Evolutionary conservation across 2,797 vertebrate genomes (phyloP), one percentile per base, ranked within the genome.

Genomic region (Tiaroga cobitis): DNA sequence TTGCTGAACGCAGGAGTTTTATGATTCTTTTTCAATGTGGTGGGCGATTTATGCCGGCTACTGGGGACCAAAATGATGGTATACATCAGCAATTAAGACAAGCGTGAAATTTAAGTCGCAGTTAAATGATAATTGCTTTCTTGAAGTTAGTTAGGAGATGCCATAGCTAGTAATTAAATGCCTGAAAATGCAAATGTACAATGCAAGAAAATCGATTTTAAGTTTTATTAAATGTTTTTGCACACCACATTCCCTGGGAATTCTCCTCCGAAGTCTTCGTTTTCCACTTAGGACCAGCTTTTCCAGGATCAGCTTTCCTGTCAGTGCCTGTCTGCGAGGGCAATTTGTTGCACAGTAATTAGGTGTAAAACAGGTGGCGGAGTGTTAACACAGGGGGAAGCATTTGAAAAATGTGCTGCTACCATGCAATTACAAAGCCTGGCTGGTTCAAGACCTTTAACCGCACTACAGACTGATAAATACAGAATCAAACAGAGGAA

Each of bases 341-440:
- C 82, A 85, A 26, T 91, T 81, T 89, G 88, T 88, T 83, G 91
- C 90, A 90, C 91, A 90, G 92, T 92, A 92, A 94, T 92, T 93
- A 91, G 89, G 91, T 91, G 92, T 90, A 90, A 94, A 95, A 93
- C 95, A 95, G 94, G 95, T 95, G 95, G 93, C 72, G 85, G 80
- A 43, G 87, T 94, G 93, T 94, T 95, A 93, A 94, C 93, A 92
- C 89, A 90, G 84, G 85, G 87, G 81, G 70, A 95, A 94, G 92
- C 93, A 95, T 94, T 90, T 92, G 92, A 94, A 94, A 95, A 94
- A 95, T 95, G 94, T 93, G 92, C 93, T 91, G 91, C 93, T 83
- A 91, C 92, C 85, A 81, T 90, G 87, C 90, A 92, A 91, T 92
- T 92, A 94, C 91, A 93, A 94, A 93, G 91, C 91, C 83, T 90